Evolutionary conservation across 2,888 invertebrate species (phyloP), one percentile per base, ranked within the genome.

Genomic region (Drosophila silvestris): DNA sequence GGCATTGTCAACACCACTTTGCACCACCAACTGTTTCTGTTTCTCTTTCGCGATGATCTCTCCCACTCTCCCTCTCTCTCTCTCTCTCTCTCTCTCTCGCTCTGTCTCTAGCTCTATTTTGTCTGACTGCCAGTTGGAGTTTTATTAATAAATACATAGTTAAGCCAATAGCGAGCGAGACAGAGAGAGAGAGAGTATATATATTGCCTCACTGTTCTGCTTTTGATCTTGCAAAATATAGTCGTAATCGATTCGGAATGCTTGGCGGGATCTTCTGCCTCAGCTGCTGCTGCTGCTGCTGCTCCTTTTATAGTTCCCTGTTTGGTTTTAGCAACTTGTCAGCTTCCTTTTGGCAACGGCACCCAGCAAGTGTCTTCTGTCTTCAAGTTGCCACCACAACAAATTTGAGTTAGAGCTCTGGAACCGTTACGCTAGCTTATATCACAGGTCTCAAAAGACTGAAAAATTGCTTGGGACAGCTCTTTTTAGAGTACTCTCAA

Each of bases 171-270:
- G 41, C 30, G 22, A 26, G 32, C 51, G 39, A 28, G 26, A 22
- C 22, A 22, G 26, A n/a, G 26, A 59, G 54, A 33, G 22, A 12
- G 51, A 10, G n/a, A 10, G 5, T 6, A 1, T 19, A 14, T n/a
- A 52, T 39, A n/a, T 59, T 41, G 35, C 39, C 16, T 14, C 52
- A 33, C 32, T 53, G 60, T 60, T 82, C 37, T 32, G 71, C 73
- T 68, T 83, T 90, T 90, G 91, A 90, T 87, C 85, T 91, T 71
- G 69, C 67, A 77, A 77, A 75, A 80, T 74, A 82, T 74, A 81
- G 81, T 83, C 88, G 75, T 91, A 92, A 92, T 92, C 87, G 91
- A 92, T 92, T 92, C 82, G 81, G 81, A 90, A 92, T 92, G 92
- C 92, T 85, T 91, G 71, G 91, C 88, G 83, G 92, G 91, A 87